Evolutionary conservation across 2,113 vertebrate genomes (phyloP).

Genomic region (Hystrix brachyura): DNA sequence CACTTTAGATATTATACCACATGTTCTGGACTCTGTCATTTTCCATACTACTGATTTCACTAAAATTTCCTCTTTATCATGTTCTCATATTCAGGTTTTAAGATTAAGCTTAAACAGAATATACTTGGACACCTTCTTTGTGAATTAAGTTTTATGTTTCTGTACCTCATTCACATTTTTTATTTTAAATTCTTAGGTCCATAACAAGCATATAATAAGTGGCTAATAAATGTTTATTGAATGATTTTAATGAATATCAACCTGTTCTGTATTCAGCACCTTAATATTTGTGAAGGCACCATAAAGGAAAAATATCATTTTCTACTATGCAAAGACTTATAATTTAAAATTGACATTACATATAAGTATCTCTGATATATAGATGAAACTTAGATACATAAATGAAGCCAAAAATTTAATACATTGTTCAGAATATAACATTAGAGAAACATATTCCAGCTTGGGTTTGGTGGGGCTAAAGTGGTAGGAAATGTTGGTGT

Average conservation of each 20-base stretch:
- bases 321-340: background rate
- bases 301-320: background rate
- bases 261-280: background rate
- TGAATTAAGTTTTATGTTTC: background rate
- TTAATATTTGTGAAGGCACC: background rate
- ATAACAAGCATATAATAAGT: background rate
- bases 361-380: background rate
- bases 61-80: background rate
- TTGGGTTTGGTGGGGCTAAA: background rate
- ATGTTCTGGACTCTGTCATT: background rate
- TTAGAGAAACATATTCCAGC: background rate
- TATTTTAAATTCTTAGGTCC: background rate
- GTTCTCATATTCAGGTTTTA: background rate
- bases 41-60: background rate
- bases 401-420: background rate
- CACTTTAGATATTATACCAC: background rate
- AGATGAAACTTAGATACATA: background rate
- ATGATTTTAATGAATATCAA: conserved; percentile 21
- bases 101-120: background rate
- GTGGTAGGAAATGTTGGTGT: background rate
- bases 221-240: background rate
- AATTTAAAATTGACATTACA: background rate
- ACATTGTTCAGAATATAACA: background rate
- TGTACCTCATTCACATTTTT: background rate
- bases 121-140: background rate